Conservation (phyloP, 37 sponge, comb jelly and placozoan species). For the Petrosia ficiformis region DNA sequence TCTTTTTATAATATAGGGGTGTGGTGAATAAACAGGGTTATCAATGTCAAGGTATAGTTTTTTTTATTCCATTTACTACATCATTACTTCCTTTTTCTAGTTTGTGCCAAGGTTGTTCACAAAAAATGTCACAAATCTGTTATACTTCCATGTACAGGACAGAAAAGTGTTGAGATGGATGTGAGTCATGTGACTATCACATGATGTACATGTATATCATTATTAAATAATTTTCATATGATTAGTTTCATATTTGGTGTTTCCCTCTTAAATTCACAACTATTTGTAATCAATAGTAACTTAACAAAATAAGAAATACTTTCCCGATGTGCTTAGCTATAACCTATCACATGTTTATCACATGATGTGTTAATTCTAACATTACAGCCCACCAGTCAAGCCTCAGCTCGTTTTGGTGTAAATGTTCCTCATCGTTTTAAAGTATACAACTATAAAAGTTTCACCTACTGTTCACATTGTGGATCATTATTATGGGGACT, state of each 20-base stretch:
- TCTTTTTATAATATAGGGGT: slow-evolving; percentile 66
- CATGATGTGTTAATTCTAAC: neutral
- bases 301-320: too few relatives aligned
- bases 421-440: slow-evolving; percentile 96
- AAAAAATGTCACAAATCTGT: slow-evolving; percentile 87
- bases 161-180: slow-evolving; percentile 25
- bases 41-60: slow-evolving; percentile 86
- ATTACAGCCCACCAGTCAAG: slow-evolving; percentile 8
- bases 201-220: too few relatives aligned
- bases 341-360: neutral
- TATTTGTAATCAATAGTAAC: too few relatives aligned
- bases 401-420: slow-evolving; percentile 81
- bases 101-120: slow-evolving; percentile 91
- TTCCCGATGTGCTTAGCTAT: too few relatives aligned
- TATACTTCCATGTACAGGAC: slow-evolving; percentile 77
- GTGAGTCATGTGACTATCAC: slow-evolving; percentile 4
- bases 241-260: too few relatives aligned
- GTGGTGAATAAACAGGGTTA: slow-evolving; percentile 95
- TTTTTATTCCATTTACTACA: neutral
- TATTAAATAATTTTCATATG: too few relatives aligned
- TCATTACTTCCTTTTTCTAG: slow-evolving; percentile 30
- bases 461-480: slow-evolving; percentile 93
- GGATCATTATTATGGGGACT: slow-evolving; percentile 95
- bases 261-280: too few relatives aligned
- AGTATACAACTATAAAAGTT: slow-evolving; percentile 82